Percentiles rank a stretch among this genome's conserved stretches.
phyloP scores from a whole-genome alignment of 2,888 invertebrate genomes.

The Liopterus haemorrhoidalis region DNA sequence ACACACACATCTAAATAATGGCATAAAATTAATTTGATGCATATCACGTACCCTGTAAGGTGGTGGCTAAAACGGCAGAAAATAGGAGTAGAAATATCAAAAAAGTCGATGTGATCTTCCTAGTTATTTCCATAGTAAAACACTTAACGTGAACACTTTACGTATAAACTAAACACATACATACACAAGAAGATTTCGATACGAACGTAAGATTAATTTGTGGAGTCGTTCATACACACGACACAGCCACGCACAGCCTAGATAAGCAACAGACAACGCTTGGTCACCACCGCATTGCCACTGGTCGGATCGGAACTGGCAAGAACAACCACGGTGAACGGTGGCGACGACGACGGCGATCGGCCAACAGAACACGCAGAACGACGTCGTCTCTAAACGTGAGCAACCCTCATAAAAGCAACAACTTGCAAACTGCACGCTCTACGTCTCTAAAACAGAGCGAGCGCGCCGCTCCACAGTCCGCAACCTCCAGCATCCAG shows the following conservation, averaged over 20 bases:
- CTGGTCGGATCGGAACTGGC: conserved; percentile 21
- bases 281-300: conserved; percentile 23
- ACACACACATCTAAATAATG: no score
- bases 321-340: no score
- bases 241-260: conserved; percentile 25
- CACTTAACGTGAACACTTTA: conserved; percentile 22
- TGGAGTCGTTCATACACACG: conserved; percentile 21
- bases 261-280: conserved; percentile 21
- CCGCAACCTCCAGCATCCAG: no score
- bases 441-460: no score
- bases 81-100: conserved; percentile 51
- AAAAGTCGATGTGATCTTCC: conserved; percentile 32
- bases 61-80: conserved; percentile 50
- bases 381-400: no score
- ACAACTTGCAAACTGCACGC: no score
- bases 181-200: conserved; percentile 20
- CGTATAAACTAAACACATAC: conserved; percentile 21
- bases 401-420: no score
- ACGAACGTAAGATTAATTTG: conserved; percentile 15
- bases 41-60: conserved; percentile 55
- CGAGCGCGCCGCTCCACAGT: no score
- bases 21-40: no score
- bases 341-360: no score
- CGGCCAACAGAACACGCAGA: no score
- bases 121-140: conserved; percentile 20